Conservation (phyloP, 2,113 vertebrate species). For the Micronisus gabar region DNA sequence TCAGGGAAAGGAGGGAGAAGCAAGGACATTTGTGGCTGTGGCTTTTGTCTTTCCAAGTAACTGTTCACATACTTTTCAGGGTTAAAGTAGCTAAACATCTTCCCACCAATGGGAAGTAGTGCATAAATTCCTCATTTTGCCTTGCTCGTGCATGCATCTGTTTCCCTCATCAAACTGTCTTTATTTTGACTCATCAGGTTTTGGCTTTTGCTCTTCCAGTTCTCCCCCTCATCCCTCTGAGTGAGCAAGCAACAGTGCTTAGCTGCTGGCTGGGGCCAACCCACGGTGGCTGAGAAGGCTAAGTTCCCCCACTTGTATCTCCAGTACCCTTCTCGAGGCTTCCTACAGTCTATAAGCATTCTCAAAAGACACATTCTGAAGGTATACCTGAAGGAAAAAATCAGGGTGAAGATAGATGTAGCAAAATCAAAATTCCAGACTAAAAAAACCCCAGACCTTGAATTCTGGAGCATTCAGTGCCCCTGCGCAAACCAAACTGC, state of each 20-base stretch:
- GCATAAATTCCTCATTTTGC: background rate
- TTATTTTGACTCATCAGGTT: background rate
- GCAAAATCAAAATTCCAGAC: background rate
- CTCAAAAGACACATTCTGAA: background rate
- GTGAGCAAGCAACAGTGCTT: background rate
- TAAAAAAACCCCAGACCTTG: fast-evolving
- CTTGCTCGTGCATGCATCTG: background rate
- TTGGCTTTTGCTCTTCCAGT: background rate
- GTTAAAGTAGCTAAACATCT: background rate
- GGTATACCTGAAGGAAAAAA: background rate
- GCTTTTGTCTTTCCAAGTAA: background rate
- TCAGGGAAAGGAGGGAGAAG: background rate
- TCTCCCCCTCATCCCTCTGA: background rate
- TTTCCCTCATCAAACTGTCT: background rate
- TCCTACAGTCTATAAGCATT: background rate
- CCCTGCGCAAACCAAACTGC: background rate
- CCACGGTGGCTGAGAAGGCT: background rate
- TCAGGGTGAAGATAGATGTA: background rate
- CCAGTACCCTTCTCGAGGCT: background rate
- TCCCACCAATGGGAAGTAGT: background rate
- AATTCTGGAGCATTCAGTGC: background rate
- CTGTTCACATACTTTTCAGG: fast-evolving
- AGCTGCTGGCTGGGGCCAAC: fast-evolving
- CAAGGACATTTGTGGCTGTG: background rate
- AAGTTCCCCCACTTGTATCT: fast-evolving